Conservation (phyloP, 1,140 invertebrate species). For the Rhizoglyphus robini region DNA sequence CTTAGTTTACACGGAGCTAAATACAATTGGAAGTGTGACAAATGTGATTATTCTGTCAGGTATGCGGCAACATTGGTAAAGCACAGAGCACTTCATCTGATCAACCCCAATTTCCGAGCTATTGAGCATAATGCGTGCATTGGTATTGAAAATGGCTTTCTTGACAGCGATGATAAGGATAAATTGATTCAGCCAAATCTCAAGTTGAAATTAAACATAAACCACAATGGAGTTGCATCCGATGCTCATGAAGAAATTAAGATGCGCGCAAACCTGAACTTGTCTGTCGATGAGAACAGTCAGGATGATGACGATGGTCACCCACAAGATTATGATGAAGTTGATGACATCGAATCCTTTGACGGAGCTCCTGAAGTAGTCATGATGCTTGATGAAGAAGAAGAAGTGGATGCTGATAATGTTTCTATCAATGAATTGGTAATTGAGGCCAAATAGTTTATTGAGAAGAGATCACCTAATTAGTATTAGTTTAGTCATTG, state of each 20-base stretch:
- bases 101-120: conserved; percentile 48
- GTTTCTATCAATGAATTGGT: conserved; percentile 30
- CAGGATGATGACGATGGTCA: no score
- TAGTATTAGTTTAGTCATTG: no score
- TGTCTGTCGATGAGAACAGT: no score
- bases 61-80: conserved; percentile 67
- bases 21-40: conserved; percentile 64
- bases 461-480: no score
- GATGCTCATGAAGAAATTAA: no score
- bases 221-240: no score
- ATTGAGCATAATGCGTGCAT: conserved; percentile 29
- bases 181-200: neutral
- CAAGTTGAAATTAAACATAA: conserved; percentile 14
- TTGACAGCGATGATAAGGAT: neutral
- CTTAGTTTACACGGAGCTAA: conserved; percentile 64
- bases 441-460: neutral
- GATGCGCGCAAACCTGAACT: no score
- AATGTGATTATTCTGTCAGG: conserved; percentile 75
- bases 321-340: no score
- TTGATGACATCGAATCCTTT: no score
- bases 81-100: conserved; percentile 57
- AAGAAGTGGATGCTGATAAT: no score
- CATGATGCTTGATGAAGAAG: no score
- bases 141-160: neutral
- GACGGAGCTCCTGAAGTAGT: no score